These are phyloP conservation scores for Phoebastria nigripes DNA, from an alignment of 2,797 vertebrate species.

Conservation along the genomic window DNA sequence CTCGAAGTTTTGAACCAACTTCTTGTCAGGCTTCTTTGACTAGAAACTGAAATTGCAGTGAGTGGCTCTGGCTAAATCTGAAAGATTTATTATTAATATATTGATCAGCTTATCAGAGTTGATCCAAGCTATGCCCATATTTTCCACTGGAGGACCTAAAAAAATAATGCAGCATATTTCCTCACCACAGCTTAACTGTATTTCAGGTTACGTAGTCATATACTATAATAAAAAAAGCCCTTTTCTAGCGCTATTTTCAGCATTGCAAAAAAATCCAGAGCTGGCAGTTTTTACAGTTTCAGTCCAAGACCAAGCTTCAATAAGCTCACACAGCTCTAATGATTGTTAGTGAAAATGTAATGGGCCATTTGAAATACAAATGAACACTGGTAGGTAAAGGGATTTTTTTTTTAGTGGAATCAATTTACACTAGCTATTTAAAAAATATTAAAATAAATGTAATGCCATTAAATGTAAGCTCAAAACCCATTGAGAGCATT, in stretches of 20 bases:
- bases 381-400: slow-evolving; percentile 48
- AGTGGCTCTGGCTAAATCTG: background rate
- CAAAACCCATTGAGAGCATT: slow-evolving; percentile 46
- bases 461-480: slow-evolving; percentile 59
- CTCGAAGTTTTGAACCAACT: background rate
- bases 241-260: background rate
- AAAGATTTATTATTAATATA: background rate
- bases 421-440: slow-evolving; percentile 66
- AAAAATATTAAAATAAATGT: slow-evolving; percentile 72
- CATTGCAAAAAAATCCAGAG: background rate
- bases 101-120: background rate
- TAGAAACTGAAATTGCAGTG: background rate
- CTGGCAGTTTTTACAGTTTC: slow-evolving; percentile 32
- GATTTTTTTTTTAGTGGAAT: slow-evolving; percentile 28
- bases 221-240: background rate
- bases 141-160: background rate
- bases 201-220: background rate
- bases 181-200: background rate
- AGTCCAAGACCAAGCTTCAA: slow-evolving; percentile 40
- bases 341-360: slow-evolving; percentile 67
- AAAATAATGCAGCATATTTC: background rate
- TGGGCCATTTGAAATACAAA: slow-evolving; percentile 69
- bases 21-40: background rate
- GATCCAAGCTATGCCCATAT: background rate
- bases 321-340: slow-evolving; percentile 56